Evolutionary conservation across 2,888 invertebrate genomes (phyloP), one percentile per base, ranked within the genome.

Genomic region (Macrophya annulata): DNA sequence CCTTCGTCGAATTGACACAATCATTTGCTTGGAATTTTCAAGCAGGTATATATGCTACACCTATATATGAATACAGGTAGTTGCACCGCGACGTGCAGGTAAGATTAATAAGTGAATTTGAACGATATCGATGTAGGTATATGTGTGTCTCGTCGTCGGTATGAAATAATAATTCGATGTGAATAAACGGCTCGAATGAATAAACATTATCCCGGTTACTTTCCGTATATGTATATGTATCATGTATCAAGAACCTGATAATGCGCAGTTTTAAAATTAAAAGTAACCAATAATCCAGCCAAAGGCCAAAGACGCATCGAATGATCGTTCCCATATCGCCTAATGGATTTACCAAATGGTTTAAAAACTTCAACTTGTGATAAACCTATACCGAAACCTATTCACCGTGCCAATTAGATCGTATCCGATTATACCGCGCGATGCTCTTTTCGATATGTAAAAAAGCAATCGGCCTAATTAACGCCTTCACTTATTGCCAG

Each of bases 401-500:
- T 37, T 4, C 17, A 62, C 10, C 5, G 31, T 17, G 68, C 6
- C 37, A 68, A 68, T 62, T 62, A 62, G 62, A 62, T 62, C 62
- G 62, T 62, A 62, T 62, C n/a, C 62, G 62, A 62, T 31, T 21
- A 62, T 55, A 55, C 62, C 25, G 62, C 62, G 62, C 62, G 62
- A 62, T 68, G 68, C 68, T 68, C 68, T 68, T 68, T 68, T 68
- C 37, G 31, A 68, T 68, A 17, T 68, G 31, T 15, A 37, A 68
- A 68, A 68, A 68, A 68, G 68, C 15, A 68, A 68, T 68, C 68
- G 68, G 37, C 37, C 68, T 62, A 12, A 62, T 62, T 62, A 62
- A 62, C 62, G 62, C 62, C 62, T 62, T 62, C 25, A 5, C 62
- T 62, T 25, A n/a, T 55, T 55, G n/a, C 55, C 55, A 55, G 55